These are phyloP conservation scores for Lithophane leautieri DNA, from an alignment of 2,888 invertebrate species.

Conservation along the genomic window DNA sequence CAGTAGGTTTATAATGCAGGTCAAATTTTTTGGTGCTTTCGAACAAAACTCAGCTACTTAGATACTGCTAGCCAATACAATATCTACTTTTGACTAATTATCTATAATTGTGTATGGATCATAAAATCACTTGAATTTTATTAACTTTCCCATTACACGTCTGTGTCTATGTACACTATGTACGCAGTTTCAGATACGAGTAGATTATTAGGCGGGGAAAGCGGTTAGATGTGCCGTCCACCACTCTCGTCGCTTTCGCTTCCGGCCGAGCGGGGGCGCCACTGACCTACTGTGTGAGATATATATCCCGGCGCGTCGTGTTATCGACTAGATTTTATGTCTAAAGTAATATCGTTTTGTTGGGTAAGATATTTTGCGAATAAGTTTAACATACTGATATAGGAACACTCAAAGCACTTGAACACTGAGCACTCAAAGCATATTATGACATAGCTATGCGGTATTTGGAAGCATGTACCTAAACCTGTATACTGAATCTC, in stretches of 20 bases:
- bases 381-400: neutral
- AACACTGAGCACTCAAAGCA: neutral
- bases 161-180: conserved; percentile 19
- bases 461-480: neutral
- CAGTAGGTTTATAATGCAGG: neutral
- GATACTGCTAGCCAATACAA: neutral
- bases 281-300: conserved; percentile 63
- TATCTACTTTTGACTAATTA: neutral
- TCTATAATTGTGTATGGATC: neutral
- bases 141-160: conserved; percentile 50
- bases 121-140: conserved; percentile 18
- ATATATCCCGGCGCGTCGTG: conserved; percentile 17
- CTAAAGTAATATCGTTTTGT: conserved; percentile 13
- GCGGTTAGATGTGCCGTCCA: conserved; percentile 63
- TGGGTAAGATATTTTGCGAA: neutral
- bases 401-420: neutral
- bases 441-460: neutral
- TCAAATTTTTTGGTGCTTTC: too few relatives aligned
- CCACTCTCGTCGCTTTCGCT: conserved; percentile 74
- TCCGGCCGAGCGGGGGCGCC: conserved; percentile 79
- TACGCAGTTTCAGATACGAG: conserved; percentile 46
- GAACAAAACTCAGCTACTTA: neutral
- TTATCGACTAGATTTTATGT: conserved; percentile 27
- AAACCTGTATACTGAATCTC: neutral
- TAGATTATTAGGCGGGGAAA: conserved; percentile 69